Conservation (phyloP, 2,888 invertebrate species). For the Agriopis leucophaearia region DNA sequence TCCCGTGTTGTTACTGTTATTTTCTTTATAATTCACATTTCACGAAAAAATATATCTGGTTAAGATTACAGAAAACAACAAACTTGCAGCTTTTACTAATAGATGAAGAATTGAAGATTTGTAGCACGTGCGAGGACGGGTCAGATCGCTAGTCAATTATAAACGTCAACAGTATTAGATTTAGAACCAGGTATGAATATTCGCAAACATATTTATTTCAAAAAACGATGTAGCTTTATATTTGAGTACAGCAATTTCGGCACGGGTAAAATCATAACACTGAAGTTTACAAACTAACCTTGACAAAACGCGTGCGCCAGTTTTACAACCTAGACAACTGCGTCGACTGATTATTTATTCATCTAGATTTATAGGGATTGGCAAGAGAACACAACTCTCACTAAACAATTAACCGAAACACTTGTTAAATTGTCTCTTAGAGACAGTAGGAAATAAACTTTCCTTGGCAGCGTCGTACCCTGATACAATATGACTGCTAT, state of each 20-base stretch:
- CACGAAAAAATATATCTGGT: too few species aligned
- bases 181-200: slow-evolving; percentile 10
- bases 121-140: background rate
- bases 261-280: slow-evolving; percentile 52
- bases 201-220: slow-evolving; percentile 14
- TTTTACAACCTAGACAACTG: slow-evolving; percentile 57
- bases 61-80: too few species aligned
- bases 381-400: slow-evolving; percentile 66
- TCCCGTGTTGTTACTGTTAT: background rate
- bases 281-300: slow-evolving; percentile 57
- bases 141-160: background rate
- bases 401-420: slow-evolving; percentile 71
- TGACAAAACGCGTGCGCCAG: slow-evolving; percentile 54
- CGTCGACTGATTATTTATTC: slow-evolving; percentile 73
- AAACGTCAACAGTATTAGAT: slow-evolving; percentile 17
- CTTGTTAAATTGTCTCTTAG: slow-evolving; percentile 72
- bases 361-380: slow-evolving; percentile 77
- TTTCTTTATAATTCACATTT: background rate
- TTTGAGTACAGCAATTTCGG: slow-evolving; percentile 43
- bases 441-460: slow-evolving; percentile 72
- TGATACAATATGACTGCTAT: slow-evolving; percentile 52
- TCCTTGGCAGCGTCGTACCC: slow-evolving; percentile 67
- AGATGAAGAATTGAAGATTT: background rate
- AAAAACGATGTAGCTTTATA: slow-evolving; percentile 40
- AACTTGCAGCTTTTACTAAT: background rate